Evolutionary conservation across 2,113 vertebrate genomes (phyloP).

Genomic region (Corydoras maculifer): DNA sequence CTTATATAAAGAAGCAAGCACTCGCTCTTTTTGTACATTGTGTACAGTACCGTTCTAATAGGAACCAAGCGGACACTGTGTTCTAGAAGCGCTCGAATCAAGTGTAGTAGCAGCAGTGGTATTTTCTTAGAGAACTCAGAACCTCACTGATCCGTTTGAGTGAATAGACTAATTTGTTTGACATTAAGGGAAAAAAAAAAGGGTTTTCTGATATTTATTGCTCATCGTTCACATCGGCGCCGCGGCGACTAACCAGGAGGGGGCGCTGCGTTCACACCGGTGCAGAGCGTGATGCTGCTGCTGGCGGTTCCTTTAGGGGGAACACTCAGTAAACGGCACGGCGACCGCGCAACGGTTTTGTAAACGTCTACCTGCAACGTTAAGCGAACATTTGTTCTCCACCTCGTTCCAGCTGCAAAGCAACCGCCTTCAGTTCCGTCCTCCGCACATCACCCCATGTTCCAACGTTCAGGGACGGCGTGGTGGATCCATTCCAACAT

Average conservation of each 20-base stretch:
- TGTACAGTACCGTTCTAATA: slow-evolving; percentile 51
- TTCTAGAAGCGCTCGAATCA: slow-evolving; percentile 55
- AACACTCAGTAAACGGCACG: too few species aligned
- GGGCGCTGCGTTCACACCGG: slow-evolving; percentile 19
- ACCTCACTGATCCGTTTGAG: slow-evolving; percentile 42
- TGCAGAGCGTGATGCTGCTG: too few species aligned
- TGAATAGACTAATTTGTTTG: slow-evolving; percentile 50
- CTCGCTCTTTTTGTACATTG: slow-evolving; percentile 55
- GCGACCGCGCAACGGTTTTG: too few species aligned
- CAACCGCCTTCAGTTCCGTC: too few species aligned
- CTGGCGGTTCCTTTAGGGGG: too few species aligned
- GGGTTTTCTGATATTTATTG: slow-evolving; percentile 68
- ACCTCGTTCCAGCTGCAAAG: too few species aligned
- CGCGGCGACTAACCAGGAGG: slow-evolving; percentile 42
- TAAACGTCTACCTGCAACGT: too few species aligned
- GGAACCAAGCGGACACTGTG: slow-evolving; percentile 45
- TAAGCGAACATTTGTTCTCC: too few species aligned
- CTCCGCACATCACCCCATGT: too few species aligned
- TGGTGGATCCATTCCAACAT: too few species aligned
- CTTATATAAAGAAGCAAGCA: slow-evolving; percentile 50
- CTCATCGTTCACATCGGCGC: slow-evolving; percentile 55
- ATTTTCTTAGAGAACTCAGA: slow-evolving; percentile 53
- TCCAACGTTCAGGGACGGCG: too few species aligned
- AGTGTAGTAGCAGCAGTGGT: slow-evolving; percentile 59
- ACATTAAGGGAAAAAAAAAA: slow-evolving; percentile 58